Conservation (phyloP, 2,888 invertebrate genomes). For the Zygothrica quintamaculata region DNA sequence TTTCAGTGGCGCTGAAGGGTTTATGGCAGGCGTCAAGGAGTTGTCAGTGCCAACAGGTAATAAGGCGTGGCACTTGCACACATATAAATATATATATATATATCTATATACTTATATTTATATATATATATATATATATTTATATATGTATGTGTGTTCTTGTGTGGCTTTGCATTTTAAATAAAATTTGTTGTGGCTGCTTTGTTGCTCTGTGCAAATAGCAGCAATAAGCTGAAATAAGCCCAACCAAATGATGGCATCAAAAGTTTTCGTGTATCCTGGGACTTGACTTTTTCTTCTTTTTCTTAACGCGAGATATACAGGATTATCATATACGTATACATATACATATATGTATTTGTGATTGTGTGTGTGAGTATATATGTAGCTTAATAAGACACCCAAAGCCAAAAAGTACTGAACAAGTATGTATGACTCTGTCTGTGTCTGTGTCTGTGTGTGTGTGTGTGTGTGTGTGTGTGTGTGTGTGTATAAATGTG, state of each 20-base stretch:
- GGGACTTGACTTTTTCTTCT: conserved; percentile 42
- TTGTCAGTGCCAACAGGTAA: conserved; percentile 63
- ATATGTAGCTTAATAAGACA: conserved; percentile 38
- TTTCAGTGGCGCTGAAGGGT: conserved; percentile 58
- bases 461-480: not conserved
- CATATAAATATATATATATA: conserved; percentile 18
- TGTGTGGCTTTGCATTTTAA: conserved; percentile 67
- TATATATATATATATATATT: conserved; percentile 9
- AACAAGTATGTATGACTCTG: too few relatives aligned
- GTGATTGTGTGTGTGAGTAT: conserved; percentile 10
- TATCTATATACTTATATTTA: conserved; percentile 19
- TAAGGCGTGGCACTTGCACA: conserved; percentile 39
- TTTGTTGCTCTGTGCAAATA: conserved; percentile 60
- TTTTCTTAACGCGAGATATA: conserved; percentile 25
- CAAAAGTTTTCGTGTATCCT: conserved; percentile 62
- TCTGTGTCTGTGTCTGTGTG: not conserved
- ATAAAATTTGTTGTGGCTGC: conserved; percentile 61
- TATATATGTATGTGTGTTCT: conserved; percentile 14
- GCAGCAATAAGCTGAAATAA: conserved; percentile 74
- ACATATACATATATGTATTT: conserved; percentile 13
- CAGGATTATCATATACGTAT: conserved; percentile 17
- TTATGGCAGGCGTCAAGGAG: conserved; percentile 53
- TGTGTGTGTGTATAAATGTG: not conserved
- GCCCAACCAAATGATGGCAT: conserved; percentile 64
- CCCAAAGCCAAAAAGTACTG: conserved; percentile 9